Conservation (phyloP, 2,888 invertebrate species). For the Apodemia mormo region DNA sequence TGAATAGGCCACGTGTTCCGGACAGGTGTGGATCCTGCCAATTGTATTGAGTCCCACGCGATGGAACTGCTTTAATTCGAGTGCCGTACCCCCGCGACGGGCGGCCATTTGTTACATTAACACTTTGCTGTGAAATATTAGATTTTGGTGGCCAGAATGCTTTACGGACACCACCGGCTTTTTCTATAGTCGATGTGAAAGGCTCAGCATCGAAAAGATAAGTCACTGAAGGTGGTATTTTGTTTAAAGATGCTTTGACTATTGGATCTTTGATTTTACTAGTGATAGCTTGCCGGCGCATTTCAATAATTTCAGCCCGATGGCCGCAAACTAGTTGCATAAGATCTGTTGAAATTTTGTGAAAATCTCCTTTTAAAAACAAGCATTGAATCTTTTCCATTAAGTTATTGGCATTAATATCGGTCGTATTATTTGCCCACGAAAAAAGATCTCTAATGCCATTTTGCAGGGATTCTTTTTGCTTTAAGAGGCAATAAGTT, state of each 20-base stretch:
- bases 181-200: conserved; percentile 33
- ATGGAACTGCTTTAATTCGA: conserved; percentile 18
- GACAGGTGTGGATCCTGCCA: background rate
- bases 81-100: conserved; percentile 19
- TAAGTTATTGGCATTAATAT: background rate
- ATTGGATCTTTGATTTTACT: conserved; percentile 30
- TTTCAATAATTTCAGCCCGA: conserved; percentile 34
- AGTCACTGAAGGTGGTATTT: conserved; percentile 24
- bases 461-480: conserved; percentile 28
- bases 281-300: conserved; percentile 31
- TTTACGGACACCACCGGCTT: conserved; percentile 37
- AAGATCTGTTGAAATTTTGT: conserved; percentile 31
- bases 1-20: background rate
- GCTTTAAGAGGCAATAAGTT: conserved; percentile 25
- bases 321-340: conserved; percentile 34
- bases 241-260: conserved; percentile 25
- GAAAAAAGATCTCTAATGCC: conserved; percentile 22
- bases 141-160: conserved; percentile 32
- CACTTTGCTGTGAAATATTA: background rate
- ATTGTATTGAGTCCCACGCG: conserved; percentile 16
- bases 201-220: conserved; percentile 31
- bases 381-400: background rate
- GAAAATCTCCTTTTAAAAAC: conserved; percentile 14
- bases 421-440: conserved; percentile 9
- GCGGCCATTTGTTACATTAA: conserved; percentile 14